These are phyloP conservation scores for Clarias batrachus DNA, from an alignment of 2,113 vertebrate species.

Conservation along the genomic window DNA sequence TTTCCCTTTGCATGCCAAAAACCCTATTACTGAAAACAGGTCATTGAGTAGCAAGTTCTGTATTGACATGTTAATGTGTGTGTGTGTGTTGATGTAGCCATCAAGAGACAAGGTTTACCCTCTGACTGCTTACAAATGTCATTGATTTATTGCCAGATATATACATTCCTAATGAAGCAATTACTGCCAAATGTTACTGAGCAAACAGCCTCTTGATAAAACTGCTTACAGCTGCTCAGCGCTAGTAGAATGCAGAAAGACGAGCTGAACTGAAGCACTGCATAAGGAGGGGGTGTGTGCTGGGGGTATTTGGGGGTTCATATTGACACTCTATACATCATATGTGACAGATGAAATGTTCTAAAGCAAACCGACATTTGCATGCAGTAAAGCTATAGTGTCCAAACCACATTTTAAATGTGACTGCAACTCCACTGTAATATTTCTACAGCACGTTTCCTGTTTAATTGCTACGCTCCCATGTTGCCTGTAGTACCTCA, in stretches of 20 bases:
- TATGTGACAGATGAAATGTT: constrained; percentile 1
- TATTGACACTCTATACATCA: neutral
- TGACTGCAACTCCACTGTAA: neutral
- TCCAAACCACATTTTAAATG: neutral
- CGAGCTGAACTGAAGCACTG: neutral
- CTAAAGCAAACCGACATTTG: neutral
- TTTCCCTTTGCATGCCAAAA: too few relatives aligned
- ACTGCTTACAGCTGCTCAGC: constrained; percentile 20
- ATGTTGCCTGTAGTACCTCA: neutral
- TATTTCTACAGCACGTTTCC: neutral
- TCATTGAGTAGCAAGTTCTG: too few relatives aligned
- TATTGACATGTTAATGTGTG: neutral
- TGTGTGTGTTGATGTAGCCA: neutral
- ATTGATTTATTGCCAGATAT: constrained; percentile 1
- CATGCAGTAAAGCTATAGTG: neutral
- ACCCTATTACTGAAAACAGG: too few relatives aligned
- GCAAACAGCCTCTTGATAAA: constrained; percentile 14
- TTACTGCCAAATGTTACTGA: constrained; percentile 13
- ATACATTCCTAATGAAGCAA: constrained; percentile 23
- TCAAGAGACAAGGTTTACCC: neutral
- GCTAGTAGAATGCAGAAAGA: neutral
- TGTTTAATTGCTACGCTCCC: neutral
- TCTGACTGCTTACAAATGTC: neutral
- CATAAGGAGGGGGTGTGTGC: neutral
- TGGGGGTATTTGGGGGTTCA: neutral